phyloP scores from a whole-genome alignment of 2,888 invertebrate genomes.

The Eugnorisma glareosa region DNA sequence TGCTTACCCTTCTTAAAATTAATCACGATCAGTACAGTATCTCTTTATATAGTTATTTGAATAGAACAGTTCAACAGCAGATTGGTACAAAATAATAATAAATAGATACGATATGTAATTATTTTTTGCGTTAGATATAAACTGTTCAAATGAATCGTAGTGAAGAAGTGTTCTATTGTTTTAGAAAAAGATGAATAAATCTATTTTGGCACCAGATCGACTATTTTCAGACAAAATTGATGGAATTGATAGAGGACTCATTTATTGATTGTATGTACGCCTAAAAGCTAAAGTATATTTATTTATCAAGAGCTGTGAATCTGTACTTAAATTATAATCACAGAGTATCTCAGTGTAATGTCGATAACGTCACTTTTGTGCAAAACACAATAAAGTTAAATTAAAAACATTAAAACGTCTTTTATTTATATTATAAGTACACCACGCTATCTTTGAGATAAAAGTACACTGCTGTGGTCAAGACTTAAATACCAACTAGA shows the following conservation, averaged over 20 bases:
- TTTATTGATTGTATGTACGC: slow-evolving; percentile 72
- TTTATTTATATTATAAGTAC: slow-evolving; percentile 49
- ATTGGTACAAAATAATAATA: slow-evolving; percentile 71
- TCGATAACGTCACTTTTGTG: slow-evolving; percentile 88
- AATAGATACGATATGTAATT: slow-evolving; percentile 56
- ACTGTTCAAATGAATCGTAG: slow-evolving; percentile 60
- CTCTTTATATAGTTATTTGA: slow-evolving; percentile 50
- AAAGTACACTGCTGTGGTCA: slow-evolving; percentile 1
- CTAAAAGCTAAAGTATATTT: slow-evolving; percentile 80
- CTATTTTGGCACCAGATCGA: slow-evolving; percentile 81
- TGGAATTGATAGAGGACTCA: slow-evolving; percentile 81
- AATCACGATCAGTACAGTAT: slow-evolving; percentile 62
- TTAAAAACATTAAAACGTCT: slow-evolving; percentile 62
- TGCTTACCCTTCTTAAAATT: slow-evolving; percentile 45
- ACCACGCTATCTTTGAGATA: not conserved
- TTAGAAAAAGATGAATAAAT: slow-evolving; percentile 67
- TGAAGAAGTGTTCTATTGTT: slow-evolving; percentile 64
- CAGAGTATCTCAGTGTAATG: slow-evolving; percentile 87
- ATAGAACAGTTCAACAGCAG: slow-evolving; percentile 63
- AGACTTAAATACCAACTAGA: slow-evolving; percentile 17
- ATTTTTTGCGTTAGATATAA: slow-evolving; percentile 64
- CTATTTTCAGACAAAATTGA: slow-evolving; percentile 79
- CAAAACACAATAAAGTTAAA: slow-evolving; percentile 86
- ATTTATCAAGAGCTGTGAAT: slow-evolving; percentile 88
- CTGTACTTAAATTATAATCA: slow-evolving; percentile 88